phyloP scores from a whole-genome alignment of 2,888 invertebrate species.

The Phortica okadai region DNA sequence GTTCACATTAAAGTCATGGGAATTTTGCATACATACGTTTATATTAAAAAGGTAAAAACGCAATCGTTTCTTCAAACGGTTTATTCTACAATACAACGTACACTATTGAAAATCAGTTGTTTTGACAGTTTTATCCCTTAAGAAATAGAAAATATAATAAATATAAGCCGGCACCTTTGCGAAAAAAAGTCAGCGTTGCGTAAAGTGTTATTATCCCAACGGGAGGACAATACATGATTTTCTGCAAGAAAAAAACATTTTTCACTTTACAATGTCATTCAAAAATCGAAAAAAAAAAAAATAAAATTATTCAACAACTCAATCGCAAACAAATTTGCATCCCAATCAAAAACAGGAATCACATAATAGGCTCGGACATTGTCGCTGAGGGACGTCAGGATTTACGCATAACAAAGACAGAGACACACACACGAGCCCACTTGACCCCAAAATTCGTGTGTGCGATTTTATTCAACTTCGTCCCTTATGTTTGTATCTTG shows the following conservation, averaged over 20 bases:
- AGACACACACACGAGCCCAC: not conserved
- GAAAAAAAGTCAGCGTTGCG: conserved; percentile 24
- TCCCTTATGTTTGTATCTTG: not conserved
- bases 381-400: conserved; percentile 4
- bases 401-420: not conserved
- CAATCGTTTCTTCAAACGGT: no score
- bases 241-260: not conserved
- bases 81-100: not conserved
- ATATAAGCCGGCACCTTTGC: not conserved
- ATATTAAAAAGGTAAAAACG: no score
- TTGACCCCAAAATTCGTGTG: conserved; percentile 27
- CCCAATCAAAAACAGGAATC: conserved; percentile 33
- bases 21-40: no score
- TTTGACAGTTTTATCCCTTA: not conserved
- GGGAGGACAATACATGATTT: conserved; percentile 26
- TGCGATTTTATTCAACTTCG: conserved; percentile 2
- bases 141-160: not conserved
- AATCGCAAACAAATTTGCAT: conserved; percentile 28
- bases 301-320: not conserved
- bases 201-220: conserved; percentile 33
- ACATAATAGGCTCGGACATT: conserved; percentile 30
- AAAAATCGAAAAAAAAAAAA: not conserved
- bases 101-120: not conserved
- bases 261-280: not conserved
- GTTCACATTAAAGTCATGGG: no score